Evolutionary conservation across 2,797 vertebrate genomes (phyloP), one percentile per base, ranked within the genome.

Genomic region (Sebastiscus tertius): DNA sequence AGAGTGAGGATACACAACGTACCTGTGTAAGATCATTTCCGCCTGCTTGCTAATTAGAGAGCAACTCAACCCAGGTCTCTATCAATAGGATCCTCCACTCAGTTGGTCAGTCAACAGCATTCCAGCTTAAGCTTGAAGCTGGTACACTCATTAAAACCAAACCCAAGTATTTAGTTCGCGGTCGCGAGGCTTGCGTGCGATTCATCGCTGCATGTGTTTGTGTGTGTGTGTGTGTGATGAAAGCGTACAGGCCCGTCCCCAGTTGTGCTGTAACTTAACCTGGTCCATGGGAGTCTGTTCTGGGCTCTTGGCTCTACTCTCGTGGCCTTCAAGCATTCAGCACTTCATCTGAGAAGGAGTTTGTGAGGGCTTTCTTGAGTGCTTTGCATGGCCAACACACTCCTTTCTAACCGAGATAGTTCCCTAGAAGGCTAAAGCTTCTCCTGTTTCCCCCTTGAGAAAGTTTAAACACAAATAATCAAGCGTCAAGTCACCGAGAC

Each of bases 91-190:
- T 78, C 76, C 61, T 72, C 80, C 68, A 63, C 87, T 90, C 89
- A 84, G 79, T 72, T 90, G 89, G 87, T 87, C 90, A 86, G 81
- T 93, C 91, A 94, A 90, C 91, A 93, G 74, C 88, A 88, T 94
- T 92, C 88, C 88, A 88, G 81, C 71, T 81, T 92, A 89, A 90
- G 76, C 86, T 49, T 81, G 58, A 92, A 86, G 71, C 88, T 89
- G 88, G 83, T 91, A 91, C 81, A 77, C 83, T 90, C 87, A 87
- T 93, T 90, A 92, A 90, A 93, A 85, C 65, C 83, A 85, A 87
- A 86, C 83, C 80, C 72, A 84, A 85, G 85, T 80, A 90, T 92
- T 85, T 80, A 55, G 74, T 86, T 87, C 82, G 82, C 18, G 75
- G 83, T 79, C 33, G 16, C 29, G 20, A 81, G 81, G 80, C 83